Percentiles rank a stretch among this genome's conserved stretches.
Evolutionary conservation across 2,113 vertebrate species (phyloP).

Genomic region (Ginglymostoma cirratum): DNA sequence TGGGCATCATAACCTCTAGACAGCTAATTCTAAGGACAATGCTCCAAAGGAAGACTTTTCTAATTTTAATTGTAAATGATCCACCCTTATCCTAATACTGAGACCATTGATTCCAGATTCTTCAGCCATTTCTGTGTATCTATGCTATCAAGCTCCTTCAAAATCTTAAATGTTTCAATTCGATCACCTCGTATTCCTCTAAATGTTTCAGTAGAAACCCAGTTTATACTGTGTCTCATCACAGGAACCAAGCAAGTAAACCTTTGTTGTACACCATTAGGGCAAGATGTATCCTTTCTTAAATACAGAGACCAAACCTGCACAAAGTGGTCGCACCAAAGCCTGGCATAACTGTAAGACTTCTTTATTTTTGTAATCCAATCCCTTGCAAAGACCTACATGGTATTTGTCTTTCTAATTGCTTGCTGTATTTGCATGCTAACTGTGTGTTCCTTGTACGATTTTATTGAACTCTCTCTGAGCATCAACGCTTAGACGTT

Average conservation of each 20-base stretch:
- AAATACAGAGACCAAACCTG: neutral
- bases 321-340: neutral
- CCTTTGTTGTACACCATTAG: neutral
- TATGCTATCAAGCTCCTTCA: neutral
- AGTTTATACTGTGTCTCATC: neutral
- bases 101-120: too few species aligned
- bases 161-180: neutral
- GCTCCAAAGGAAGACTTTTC: too few species aligned
- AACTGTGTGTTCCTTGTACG: too few species aligned
- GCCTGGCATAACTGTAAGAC: neutral
- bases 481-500: too few species aligned
- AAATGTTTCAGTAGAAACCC: neutral
- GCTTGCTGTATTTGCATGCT: neutral
- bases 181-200: neutral
- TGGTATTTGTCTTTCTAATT: neutral
- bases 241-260: too few species aligned
- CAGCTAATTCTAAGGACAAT: too few species aligned
- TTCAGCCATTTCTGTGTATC: too few species aligned
- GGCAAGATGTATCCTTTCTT: neutral
- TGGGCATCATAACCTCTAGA: too few species aligned
- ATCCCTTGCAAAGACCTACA: neutral
- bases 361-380: neutral
- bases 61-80: too few species aligned
- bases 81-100: too few species aligned
- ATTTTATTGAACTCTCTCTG: neutral